These are phyloP conservation scores for Petrocephalus schoutedeni DNA, from an alignment of 2,797 vertebrate species.

Conservation along the genomic window DNA sequence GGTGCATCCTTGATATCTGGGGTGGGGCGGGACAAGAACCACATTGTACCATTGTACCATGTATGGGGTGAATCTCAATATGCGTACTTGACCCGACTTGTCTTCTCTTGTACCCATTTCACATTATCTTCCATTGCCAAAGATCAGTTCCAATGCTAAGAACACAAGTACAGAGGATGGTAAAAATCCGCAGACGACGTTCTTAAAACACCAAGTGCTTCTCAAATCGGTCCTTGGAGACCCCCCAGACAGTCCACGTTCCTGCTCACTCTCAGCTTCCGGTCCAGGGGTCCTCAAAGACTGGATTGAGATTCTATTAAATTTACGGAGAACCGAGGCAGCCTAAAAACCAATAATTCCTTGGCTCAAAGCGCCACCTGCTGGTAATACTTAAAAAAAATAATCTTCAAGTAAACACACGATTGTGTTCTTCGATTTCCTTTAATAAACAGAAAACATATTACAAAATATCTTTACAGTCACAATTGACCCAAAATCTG, in stretches of 20 bases:
- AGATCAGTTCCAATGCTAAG: no score
- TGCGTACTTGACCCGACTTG: no score
- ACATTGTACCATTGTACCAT: no score
- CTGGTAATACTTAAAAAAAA: background rate
- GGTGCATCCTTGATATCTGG: no score
- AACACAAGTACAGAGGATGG: no score
- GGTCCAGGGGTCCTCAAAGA: background rate
- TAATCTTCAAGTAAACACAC: conserved; percentile 16
- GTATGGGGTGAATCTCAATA: no score
- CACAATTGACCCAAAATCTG: conserved; percentile 50
- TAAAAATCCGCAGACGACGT: no score
- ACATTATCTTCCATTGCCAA: no score
- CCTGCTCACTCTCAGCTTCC: background rate
- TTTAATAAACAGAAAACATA: conserved; percentile 80
- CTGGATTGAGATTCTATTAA: background rate
- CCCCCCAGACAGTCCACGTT: background rate
- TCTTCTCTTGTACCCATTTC: no score
- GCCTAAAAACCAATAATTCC: background rate
- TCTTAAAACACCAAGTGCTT: background rate
- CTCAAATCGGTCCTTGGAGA: background rate
- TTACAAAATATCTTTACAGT: conserved; percentile 89
- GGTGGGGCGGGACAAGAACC: no score
- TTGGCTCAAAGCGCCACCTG: conserved; percentile 13
- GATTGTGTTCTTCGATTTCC: conserved; percentile 72
- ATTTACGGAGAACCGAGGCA: background rate